These are phyloP conservation scores for Polia nebulosa DNA, from an alignment of 2,888 invertebrate genomes.

Conservation along the genomic window DNA sequence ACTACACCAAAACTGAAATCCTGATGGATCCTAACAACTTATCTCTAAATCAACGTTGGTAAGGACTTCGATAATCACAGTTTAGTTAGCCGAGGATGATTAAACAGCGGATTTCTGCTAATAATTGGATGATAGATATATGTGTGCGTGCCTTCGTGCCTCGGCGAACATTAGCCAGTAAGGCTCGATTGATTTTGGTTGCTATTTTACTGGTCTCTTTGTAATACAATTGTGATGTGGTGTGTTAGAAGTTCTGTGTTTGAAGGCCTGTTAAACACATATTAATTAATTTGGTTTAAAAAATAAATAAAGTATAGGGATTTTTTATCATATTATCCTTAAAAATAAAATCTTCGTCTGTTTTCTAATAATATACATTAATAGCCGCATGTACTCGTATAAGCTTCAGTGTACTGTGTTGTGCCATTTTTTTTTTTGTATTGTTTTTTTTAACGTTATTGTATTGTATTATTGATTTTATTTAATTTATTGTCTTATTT, in stretches of 20 bases:
- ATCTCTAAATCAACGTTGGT: constrained; percentile 39
- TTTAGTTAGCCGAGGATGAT: constrained; percentile 49
- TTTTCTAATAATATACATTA: no score
- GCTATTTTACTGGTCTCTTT: constrained; percentile 24
- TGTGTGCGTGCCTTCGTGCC: constrained; percentile 32
- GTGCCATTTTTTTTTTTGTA: no score
- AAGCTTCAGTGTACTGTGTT: no score
- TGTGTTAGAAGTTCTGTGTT: not conserved
- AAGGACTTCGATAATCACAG: constrained; percentile 49
- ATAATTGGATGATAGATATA: constrained; percentile 53
- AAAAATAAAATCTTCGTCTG: no score
- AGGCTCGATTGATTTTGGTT: constrained; percentile 48
- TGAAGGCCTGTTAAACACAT: not conserved
- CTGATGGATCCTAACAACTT: constrained; percentile 20
- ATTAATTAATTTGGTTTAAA: no score
- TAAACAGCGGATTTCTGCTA: constrained; percentile 34
- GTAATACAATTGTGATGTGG: constrained; percentile 23
- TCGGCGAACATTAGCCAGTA: constrained; percentile 35
- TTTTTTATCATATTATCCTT: no score
- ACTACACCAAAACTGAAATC: not conserved
- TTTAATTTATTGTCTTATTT: no score
- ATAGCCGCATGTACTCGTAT: no score
- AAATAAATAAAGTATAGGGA: no score
- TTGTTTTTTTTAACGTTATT: no score
- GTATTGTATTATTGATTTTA: no score